Evolutionary conservation across 2,888 invertebrate genomes (phyloP), one percentile per base, ranked within the genome.

Genomic region (Drosophila silvestris): DNA sequence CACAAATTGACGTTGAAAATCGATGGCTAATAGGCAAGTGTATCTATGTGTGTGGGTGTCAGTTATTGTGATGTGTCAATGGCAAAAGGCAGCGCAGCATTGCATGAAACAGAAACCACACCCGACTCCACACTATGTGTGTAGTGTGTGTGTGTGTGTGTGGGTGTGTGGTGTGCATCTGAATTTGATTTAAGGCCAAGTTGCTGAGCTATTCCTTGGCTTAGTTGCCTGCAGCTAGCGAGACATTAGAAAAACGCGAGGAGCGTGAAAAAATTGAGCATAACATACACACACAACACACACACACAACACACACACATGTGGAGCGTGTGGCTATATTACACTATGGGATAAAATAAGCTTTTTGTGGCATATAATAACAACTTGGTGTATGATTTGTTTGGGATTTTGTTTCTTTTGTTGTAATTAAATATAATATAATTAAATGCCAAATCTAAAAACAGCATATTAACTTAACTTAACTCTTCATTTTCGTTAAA

Each of bases 141-240:
- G n/a, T 35, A 10, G 47, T 39, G 52, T 30, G 39, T 44, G 58
- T 58, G 59, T 61, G 19, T 33, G 30, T 68, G 35, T 32, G 70
- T 56, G 19, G 58, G 63, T 61, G 53, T 44, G 32, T 65, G 16
- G 44, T 54, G 64, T 70, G 79, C 77, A 76, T 61, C 81, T 75
- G 76, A 81, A 85, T 85, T 82, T 85, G 90, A 89, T 85, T 89
- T 85, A 87, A 87, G 85, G 83, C 90, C 85, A 78, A 82, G 70
- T 79, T 70, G 52, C 62, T 47, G 69, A 67, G 77, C 50, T 77
- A 59, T 70, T 66, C 37, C 75, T 71, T 64, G 63, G 70, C 47
- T 77, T 41, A 65, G 81, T 62, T 64, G 68, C 60, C 71, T 65
- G 79, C 57, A 80, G 82, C 79, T 75, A 74, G 82, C 80, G 78